phyloP scores from a whole-genome alignment of 2,888 invertebrate genomes.

The Neocrepidodera transversa region DNA sequence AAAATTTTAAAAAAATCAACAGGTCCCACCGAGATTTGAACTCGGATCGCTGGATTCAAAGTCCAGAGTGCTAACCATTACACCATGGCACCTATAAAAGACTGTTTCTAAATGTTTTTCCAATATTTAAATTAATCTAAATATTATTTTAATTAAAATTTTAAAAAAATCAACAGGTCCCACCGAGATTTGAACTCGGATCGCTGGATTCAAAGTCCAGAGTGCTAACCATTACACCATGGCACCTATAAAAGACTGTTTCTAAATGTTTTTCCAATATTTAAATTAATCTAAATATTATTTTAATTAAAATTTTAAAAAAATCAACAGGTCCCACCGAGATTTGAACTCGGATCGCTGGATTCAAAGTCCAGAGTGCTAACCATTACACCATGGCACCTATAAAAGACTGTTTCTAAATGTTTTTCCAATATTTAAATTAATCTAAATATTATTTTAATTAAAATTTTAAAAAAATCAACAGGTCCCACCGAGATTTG shows the following conservation, averaged over 20 bases:
- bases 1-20: background rate
- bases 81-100: no score
- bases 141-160: no score
- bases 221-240: conserved; percentile 76
- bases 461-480: background rate
- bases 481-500: conserved; percentile 78
- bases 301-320: background rate
- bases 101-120: no score
- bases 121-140: no score
- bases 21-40: conserved; percentile 67
- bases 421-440: no score
- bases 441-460: background rate
- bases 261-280: no score
- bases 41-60: conserved; percentile 83
- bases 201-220: conserved; percentile 83
- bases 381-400: conserved; percentile 68
- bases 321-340: conserved; percentile 70
- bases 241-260: no score
- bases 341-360: conserved; percentile 84
- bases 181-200: conserved; percentile 84
- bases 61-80: conserved; percentile 83
- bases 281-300: no score
- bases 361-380: conserved; percentile 84
- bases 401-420: background rate
- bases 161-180: no score